Evolutionary conservation across 1,140 invertebrate species (phyloP).

Genomic region (Centruroides sculpturatus): DNA sequence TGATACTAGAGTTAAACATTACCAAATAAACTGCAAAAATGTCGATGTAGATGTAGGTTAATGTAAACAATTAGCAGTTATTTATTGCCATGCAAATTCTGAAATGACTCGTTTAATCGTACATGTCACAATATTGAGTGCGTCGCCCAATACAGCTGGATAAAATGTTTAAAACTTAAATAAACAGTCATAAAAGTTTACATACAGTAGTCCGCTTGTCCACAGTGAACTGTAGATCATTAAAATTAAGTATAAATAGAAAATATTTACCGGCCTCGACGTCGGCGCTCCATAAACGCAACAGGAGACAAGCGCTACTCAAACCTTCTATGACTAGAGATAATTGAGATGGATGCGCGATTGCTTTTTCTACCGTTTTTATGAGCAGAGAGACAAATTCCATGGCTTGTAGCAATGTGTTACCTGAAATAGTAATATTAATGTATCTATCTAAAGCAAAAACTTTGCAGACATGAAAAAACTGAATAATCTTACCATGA

Average conservation of each 20-base stretch:
- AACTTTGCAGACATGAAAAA: neutral
- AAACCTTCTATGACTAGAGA: slow-evolving; percentile 60
- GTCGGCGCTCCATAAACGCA: slow-evolving; percentile 43
- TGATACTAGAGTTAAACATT: too few species aligned
- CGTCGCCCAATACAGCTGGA: too few species aligned
- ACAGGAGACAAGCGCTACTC: slow-evolving; percentile 52
- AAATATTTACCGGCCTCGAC: slow-evolving; percentile 24
- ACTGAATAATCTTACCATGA: slow-evolving; percentile 23
- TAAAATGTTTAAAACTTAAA: too few species aligned
- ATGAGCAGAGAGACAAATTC: slow-evolving; percentile 42
- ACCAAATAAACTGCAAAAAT: too few species aligned
- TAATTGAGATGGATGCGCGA: slow-evolving; percentile 42
- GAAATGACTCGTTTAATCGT: too few species aligned
- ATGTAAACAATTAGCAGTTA: too few species aligned
- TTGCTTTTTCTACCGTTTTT: slow-evolving; percentile 52
- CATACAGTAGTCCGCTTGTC: too few species aligned
- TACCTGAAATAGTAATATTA: slow-evolving; percentile 22
- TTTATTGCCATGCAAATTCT: too few species aligned
- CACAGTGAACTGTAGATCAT: too few species aligned
- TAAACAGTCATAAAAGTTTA: too few species aligned
- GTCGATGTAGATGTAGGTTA: too few species aligned
- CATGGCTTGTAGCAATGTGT: slow-evolving; percentile 33
- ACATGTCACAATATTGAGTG: too few species aligned
- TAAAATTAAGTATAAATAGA: neutral
- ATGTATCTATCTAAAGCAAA: neutral